phyloP scores from a whole-genome alignment of 2,888 invertebrate species.

The Scrobipalpa atriplicella region DNA sequence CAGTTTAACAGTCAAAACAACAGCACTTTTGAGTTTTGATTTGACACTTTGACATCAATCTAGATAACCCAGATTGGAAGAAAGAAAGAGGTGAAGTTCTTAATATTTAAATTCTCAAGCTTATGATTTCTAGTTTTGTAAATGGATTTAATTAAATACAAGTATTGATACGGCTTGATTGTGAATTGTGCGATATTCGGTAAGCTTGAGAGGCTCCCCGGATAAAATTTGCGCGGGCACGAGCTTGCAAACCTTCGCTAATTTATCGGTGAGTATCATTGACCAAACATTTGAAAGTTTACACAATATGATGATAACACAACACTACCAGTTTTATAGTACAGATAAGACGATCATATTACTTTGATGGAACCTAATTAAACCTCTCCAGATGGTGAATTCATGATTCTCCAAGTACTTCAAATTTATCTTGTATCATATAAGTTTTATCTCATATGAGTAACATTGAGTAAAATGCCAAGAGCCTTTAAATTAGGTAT shows the following conservation, averaged over 20 bases:
- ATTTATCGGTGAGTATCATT: constrained; percentile 6
- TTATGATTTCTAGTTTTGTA: neutral
- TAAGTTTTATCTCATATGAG: too few relatives aligned
- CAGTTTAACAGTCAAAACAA: constrained; percentile 33
- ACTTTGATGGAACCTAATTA: too few relatives aligned
- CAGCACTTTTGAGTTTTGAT: constrained; percentile 32
- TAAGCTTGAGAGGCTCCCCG: constrained; percentile 2
- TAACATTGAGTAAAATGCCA: too few relatives aligned
- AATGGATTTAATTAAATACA: neutral
- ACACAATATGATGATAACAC: too few relatives aligned
- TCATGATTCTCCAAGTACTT: too few relatives aligned
- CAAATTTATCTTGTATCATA: too few relatives aligned
- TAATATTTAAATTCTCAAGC: neutral
- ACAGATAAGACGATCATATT: neutral
- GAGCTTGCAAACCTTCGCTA: neutral
- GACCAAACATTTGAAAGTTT: constrained; percentile 8
- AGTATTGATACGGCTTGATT: neutral
- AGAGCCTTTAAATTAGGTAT: too few relatives aligned
- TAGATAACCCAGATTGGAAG: constrained; percentile 17
- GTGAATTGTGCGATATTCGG: neutral
- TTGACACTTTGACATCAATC: constrained; percentile 33
- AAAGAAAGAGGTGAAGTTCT: constrained; percentile 12
- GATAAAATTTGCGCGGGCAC: constrained; percentile 13
- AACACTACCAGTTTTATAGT: neutral
- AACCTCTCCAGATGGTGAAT: too few relatives aligned